A percentile compares a stretch with the other conserved stretches of the same genome.
Evolutionary conservation across 2,797 vertebrate genomes (phyloP).

Genomic region (Lutjanus argentimaculatus): DNA sequence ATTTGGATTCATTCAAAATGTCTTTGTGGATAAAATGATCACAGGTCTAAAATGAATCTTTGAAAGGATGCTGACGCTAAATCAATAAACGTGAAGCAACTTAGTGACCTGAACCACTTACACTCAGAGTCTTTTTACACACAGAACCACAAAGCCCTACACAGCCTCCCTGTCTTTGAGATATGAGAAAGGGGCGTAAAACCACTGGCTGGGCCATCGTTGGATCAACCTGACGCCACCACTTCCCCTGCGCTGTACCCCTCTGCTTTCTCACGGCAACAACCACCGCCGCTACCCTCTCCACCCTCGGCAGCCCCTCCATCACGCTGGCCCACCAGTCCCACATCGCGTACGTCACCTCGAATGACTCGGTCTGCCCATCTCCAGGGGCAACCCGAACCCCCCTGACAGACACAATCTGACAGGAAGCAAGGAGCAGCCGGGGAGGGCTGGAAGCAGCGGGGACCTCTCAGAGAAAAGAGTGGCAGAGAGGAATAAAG

Average conservation of each 20-base stretch:
- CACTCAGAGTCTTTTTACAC: conserved; percentile 7
- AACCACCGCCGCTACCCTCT: conserved; percentile 35
- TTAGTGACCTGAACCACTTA: not conserved
- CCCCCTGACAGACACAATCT: conserved; percentile 62
- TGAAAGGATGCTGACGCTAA: not conserved
- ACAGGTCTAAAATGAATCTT: too few relatives aligned
- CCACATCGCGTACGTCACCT: conserved; percentile 69
- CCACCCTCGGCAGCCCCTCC: conserved; percentile 46
- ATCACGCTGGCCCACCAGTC: conserved; percentile 58
- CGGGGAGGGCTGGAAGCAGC: conserved; percentile 49
- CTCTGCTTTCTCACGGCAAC: conserved; percentile 51
- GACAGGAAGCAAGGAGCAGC: conserved; percentile 70
- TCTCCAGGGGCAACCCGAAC: conserved; percentile 78
- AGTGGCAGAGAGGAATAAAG: conserved; percentile 51
- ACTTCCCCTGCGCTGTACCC: not conserved
- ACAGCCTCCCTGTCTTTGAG: conserved; percentile 35
- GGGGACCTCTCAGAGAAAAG: conserved; percentile 44
- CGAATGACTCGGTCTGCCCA: conserved; percentile 72
- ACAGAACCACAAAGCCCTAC: conserved; percentile 5
- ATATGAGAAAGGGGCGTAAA: conserved; percentile 24
- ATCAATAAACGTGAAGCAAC: not conserved
- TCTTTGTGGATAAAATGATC: too few relatives aligned
- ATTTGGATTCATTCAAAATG: too few relatives aligned
- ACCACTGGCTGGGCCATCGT: conserved; percentile 29
- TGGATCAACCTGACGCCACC: conserved; percentile 30